phyloP scores from a whole-genome alignment of 2,888 invertebrate species.

The Heterodera filipjevi region DNA sequence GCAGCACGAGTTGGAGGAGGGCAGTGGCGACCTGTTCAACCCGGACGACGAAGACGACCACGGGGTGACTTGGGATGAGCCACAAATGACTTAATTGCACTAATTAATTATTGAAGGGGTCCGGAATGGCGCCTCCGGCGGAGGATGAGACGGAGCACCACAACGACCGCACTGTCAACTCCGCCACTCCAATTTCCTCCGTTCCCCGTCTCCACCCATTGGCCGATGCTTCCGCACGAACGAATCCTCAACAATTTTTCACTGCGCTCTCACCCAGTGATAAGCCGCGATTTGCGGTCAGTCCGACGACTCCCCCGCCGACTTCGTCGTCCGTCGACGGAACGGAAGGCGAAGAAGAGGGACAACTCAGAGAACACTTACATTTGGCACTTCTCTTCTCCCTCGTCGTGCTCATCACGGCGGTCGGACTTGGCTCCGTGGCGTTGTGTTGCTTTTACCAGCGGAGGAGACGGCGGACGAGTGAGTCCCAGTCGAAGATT shows the following conservation, averaged over 20 bases:
- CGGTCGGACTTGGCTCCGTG: background rate
- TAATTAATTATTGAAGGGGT: conserved; percentile 2
- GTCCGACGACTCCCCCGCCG: background rate
- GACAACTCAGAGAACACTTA: background rate
- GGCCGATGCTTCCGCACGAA: background rate
- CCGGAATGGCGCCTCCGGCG: conserved; percentile 16
- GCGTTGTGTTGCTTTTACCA: background rate
- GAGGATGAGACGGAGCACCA: background rate
- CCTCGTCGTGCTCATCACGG: background rate
- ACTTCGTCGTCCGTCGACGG: background rate
- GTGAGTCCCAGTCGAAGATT: background rate
- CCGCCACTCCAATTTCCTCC: background rate
- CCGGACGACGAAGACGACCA: conserved; percentile 26
- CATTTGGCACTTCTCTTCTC: background rate
- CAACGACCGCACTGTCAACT: background rate
- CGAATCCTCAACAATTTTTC: background rate
- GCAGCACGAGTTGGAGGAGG: conserved; percentile 24
- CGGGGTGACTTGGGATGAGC: conserved; percentile 16
- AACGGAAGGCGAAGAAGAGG: conserved; percentile 1
- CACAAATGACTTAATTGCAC: background rate
- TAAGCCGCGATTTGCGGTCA: background rate
- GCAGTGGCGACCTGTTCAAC: conserved; percentile 26
- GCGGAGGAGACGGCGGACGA: conserved; percentile 8
- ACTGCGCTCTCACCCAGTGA: background rate
- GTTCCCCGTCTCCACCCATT: background rate